A percentile compares a stretch with the other conserved stretches of the same genome.
Evolutionary conservation across 2,797 vertebrate genomes (phyloP).

Genomic region (Nannoperca australis): DNA sequence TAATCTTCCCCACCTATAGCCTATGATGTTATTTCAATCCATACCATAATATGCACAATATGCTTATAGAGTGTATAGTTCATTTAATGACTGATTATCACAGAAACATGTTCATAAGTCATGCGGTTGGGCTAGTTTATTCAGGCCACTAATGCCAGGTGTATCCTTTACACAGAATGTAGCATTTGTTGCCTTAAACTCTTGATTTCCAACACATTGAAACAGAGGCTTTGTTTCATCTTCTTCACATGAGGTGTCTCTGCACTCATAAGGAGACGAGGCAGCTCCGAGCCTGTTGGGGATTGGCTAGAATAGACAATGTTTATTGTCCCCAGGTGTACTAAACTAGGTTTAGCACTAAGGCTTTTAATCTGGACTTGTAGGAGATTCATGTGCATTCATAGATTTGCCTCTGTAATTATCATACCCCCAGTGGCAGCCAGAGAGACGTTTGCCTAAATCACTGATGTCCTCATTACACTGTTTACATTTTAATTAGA

Average conservation of each 20-base stretch:
- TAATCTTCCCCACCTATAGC: slow-evolving; percentile 23
- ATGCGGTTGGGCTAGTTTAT: slow-evolving; percentile 56
- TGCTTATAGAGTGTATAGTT: slow-evolving; percentile 38
- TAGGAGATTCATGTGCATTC: slow-evolving; percentile 93
- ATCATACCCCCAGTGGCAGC: slow-evolving; percentile 97
- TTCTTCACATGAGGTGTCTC: slow-evolving; percentile 78
- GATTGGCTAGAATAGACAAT: slow-evolving; percentile 91
- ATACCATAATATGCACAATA: slow-evolving; percentile 47
- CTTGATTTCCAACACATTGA: slow-evolving; percentile 72
- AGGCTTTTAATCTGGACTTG: slow-evolving; percentile 98
- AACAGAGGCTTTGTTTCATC: slow-evolving; percentile 79
- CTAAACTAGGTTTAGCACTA: slow-evolving; percentile 94
- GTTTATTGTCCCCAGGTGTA: slow-evolving; percentile 94
- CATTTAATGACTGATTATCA: slow-evolving; percentile 55
- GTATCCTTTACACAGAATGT: slow-evolving; percentile 68
- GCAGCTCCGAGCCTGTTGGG: slow-evolving; percentile 85
- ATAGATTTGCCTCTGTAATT: slow-evolving; percentile 98
- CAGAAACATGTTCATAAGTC: slow-evolving; percentile 41
- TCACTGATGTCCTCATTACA: slow-evolving; percentile 98
- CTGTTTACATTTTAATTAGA: slow-evolving; percentile 99
- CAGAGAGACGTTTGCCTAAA: slow-evolving; percentile 93
- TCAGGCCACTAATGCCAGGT: slow-evolving; percentile 63
- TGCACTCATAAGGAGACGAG: slow-evolving; percentile 81
- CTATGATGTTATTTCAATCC: slow-evolving; percentile 33
- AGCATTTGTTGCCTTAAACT: slow-evolving; percentile 66